Base-by-base conservation (phyloP, 2,888 invertebrate species). In the Sturmia bella region DNA sequence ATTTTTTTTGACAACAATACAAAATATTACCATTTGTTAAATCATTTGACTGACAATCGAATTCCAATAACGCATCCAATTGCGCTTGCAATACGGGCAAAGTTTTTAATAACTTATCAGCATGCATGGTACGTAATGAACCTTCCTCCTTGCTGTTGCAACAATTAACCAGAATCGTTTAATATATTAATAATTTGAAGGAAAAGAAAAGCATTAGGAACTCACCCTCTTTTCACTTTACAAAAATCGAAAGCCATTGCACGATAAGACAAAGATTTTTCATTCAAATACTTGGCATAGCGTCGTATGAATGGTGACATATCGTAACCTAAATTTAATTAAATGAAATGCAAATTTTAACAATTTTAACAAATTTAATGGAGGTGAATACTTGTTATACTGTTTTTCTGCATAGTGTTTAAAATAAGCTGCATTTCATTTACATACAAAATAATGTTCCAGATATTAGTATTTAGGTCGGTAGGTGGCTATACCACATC, bases 231-330 rank as follows among this genome's bases (percentile, higher is more conserved):
- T 92, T 99, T 99, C 70, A 99, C 98, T 94, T 99, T 99, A 93
- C 99, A 99, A 93, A 99, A 99, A 92, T 99, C 99, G 91, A 99
- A 99, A 85, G 99, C 99, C 89, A 99, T 99, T 78, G 97, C 96
- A 91, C 99, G 95, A 93, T 99, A 99, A 12, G 99, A 98, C 86
- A 98, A 93, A 66, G 99, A 98, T 92, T 99, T 99, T 92, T 99
- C 99, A 91, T 99, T 99, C 91, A 99, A 94, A 93, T 99, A 99
- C 92, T 98, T 98, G 90, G 99, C 98, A 92, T 99, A 99, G 87
- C 99, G 95, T 90, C 99, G 94, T 91, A 99, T 99, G 92, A 98
- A 99, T 86, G 98, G 98, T 64, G 99, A 99, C 99, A 99, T 99
- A 92, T 99, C 99, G 93, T 99, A 99, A 84, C 98, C 98, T 98